A percentile compares a stretch with the other conserved stretches of the same genome.
Evolutionary conservation across 1,140 invertebrate genomes (phyloP).

Genomic region (Mya arenaria): DNA sequence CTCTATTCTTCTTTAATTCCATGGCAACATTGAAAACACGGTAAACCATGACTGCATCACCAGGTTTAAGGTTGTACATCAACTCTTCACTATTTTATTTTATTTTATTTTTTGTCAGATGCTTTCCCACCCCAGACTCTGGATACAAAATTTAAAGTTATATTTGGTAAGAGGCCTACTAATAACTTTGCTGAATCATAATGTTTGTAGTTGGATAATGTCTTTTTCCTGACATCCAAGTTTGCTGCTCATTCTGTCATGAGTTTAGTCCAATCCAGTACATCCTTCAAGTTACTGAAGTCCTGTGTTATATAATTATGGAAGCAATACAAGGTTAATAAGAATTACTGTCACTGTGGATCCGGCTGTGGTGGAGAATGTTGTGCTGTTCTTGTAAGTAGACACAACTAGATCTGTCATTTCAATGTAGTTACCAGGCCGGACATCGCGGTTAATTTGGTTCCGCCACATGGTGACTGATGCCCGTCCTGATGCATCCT

Average conservation of each 20-base stretch:
- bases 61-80: not conserved
- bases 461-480: constrained; percentile 38
- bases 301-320: too few relatives aligned
- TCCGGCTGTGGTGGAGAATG: not conserved
- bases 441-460: not conserved
- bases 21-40: not conserved
- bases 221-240: not conserved
- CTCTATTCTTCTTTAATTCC: not conserved
- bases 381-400: constrained; percentile 13
- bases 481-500: not conserved
- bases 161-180: not conserved
- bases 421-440: constrained; percentile 22
- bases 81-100: not conserved
- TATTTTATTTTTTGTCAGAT: not conserved
- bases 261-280: not conserved
- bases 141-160: not conserved
- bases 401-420: constrained; percentile 35
- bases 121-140: not conserved
- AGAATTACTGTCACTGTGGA: not conserved
- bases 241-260: not conserved
- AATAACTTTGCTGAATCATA: not conserved
- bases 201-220: not conserved
- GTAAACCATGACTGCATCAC: not conserved
- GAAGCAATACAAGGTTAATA: too few relatives aligned
- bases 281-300: not conserved